These are phyloP conservation scores for Reticulitermes speratus DNA, from an alignment of 1,140 invertebrate species.

Conservation along the genomic window DNA sequence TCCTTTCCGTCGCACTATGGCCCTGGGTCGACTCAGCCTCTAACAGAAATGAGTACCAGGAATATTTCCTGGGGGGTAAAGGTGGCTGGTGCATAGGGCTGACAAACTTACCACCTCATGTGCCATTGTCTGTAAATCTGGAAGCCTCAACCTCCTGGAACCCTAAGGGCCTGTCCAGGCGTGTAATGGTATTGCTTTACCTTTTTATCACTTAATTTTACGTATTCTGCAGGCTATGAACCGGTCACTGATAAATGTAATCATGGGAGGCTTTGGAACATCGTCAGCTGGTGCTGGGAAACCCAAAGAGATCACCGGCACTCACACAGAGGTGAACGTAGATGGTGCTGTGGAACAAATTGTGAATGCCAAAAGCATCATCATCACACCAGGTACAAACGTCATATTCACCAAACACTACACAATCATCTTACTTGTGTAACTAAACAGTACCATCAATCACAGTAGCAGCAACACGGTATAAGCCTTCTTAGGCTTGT, in stretches of 20 bases:
- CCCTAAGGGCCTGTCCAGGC: too few relatives aligned
- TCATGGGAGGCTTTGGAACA: constrained; percentile 84
- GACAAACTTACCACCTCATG: too few relatives aligned
- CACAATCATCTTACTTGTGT: not conserved
- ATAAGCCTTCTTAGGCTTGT: not conserved
- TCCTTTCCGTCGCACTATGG: too few relatives aligned
- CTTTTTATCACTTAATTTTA: not conserved
- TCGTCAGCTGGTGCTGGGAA: constrained; percentile 66
- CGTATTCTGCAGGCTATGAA: constrained; percentile 76
- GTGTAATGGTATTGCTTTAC: too few relatives aligned
- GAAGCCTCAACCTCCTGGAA: too few relatives aligned
- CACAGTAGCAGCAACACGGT: not conserved
- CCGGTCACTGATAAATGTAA: constrained; percentile 83
- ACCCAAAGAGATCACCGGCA: constrained; percentile 75
- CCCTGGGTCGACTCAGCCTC: too few relatives aligned
- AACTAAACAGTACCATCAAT: not conserved
- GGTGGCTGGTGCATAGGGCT: too few relatives aligned
- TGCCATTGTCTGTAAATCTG: too few relatives aligned
- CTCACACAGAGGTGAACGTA: constrained; percentile 79
- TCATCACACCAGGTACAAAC: constrained; percentile 74
- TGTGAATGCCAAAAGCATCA: constrained; percentile 75
- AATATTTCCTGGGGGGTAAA: too few relatives aligned
- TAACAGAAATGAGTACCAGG: too few relatives aligned
- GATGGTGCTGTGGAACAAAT: constrained; percentile 76
- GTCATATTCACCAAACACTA: not conserved